Conservation (phyloP, 2,888 invertebrate genomes). For the Drosophila testacea region DNA sequence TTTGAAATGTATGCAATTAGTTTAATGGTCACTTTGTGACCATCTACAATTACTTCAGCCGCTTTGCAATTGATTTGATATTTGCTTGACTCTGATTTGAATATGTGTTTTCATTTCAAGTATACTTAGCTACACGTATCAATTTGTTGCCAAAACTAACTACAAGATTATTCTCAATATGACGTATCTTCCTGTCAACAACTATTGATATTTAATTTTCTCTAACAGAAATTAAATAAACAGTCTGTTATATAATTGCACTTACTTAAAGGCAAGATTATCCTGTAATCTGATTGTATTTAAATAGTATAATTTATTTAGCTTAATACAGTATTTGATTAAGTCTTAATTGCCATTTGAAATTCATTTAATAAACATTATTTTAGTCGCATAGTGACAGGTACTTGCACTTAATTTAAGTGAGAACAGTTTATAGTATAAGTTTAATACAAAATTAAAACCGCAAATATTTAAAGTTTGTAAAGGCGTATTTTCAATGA, state of each 20-base stretch:
- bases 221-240: conserved; percentile 3
- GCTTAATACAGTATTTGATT: too few species aligned
- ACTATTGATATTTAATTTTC: not conserved
- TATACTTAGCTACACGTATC: conserved; percentile 1
- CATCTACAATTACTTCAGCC: conserved; percentile 32
- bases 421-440: too few species aligned
- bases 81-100: not conserved
- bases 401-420: too few species aligned
- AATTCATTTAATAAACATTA: too few species aligned
- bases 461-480: too few species aligned
- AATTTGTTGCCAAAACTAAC: not conserved
- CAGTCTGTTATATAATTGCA: not conserved
- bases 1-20: conserved; percentile 67
- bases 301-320: too few species aligned
- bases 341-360: too few species aligned
- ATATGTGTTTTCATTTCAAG: conserved; percentile 1
- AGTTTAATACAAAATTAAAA: too few species aligned
- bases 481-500: too few species aligned
- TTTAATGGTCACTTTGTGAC: conserved; percentile 50
- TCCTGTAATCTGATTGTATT: not conserved
- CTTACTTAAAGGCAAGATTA: not conserved
- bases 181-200: not conserved
- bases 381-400: too few species aligned
- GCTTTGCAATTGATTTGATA: conserved; percentile 29
- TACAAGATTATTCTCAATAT: not conserved